phyloP scores from a whole-genome alignment of 2,888 invertebrate species.

The Andricus quercusramuli region DNA sequence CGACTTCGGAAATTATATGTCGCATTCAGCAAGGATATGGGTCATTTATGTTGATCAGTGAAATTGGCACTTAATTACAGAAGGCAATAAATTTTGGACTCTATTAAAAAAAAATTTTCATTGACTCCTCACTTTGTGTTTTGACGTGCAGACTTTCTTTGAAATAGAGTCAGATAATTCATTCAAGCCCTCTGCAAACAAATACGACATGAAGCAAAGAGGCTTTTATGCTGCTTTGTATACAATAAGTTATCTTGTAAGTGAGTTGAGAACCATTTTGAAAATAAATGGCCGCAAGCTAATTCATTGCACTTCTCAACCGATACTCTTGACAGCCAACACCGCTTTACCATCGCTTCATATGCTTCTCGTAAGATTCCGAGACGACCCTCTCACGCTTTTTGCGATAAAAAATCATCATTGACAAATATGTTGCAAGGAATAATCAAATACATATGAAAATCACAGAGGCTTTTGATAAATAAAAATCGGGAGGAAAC shows the following conservation, averaged over 20 bases:
- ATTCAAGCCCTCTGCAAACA: slow-evolving; percentile 29
- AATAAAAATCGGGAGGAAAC: neutral
- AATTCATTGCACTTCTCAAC: slow-evolving; percentile 50
- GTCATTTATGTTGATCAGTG: too few species aligned
- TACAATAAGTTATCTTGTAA: slow-evolving; percentile 42
- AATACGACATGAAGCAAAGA: slow-evolving; percentile 29
- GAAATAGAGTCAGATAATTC: slow-evolving; percentile 10
- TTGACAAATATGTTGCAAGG: slow-evolving; percentile 24
- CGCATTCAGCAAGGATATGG: too few species aligned
- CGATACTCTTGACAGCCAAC: slow-evolving; percentile 41
- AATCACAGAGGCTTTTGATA: neutral
- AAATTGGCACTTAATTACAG: neutral
- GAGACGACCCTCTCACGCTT: slow-evolving; percentile 31
- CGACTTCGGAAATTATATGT: too few species aligned
- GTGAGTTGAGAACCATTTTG: slow-evolving; percentile 56
- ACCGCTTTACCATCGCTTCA: slow-evolving; percentile 40
- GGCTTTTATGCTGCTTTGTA: slow-evolving; percentile 23
- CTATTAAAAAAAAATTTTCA: neutral
- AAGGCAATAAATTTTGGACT: neutral
- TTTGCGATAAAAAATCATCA: slow-evolving; percentile 26
- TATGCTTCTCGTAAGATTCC: slow-evolving; percentile 24
- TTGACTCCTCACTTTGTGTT: slow-evolving; percentile 6
- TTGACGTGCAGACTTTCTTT: neutral
- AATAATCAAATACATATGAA: slow-evolving; percentile 2
- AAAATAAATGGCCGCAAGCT: slow-evolving; percentile 58